These are phyloP conservation scores for Aphodius granarius DNA, from an alignment of 2,888 invertebrate genomes.

Conservation along the genomic window DNA sequence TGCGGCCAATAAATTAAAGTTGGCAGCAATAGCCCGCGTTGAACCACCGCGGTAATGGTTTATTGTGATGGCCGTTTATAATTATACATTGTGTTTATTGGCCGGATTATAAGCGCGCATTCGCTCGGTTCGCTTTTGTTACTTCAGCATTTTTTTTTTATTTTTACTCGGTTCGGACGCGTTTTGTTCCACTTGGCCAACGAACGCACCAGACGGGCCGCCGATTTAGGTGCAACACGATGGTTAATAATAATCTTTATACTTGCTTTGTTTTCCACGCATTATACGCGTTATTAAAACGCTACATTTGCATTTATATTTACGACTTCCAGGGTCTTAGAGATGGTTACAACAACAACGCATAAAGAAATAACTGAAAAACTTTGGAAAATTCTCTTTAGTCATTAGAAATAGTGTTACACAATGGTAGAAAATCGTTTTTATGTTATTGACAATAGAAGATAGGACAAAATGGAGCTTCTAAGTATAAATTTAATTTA, in stretches of 20 bases:
- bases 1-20: conserved; percentile 8
- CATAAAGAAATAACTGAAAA: no score
- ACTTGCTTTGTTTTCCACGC: not conserved
- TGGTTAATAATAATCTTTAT: not conserved
- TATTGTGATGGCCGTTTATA: conserved; percentile 7
- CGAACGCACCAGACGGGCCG: not conserved
- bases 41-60: not conserved
- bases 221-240: not conserved
- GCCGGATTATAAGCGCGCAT: conserved; percentile 6
- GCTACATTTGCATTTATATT: not conserved
- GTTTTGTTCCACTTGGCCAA: not conserved
- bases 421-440: not conserved
- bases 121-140: not conserved
- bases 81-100: conserved; percentile 13
- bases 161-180: not conserved
- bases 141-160: not conserved
- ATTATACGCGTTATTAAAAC: conserved; percentile 12
- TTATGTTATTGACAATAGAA: not conserved
- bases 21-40: not conserved
- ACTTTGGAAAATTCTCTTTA: not conserved
- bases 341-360: no score
- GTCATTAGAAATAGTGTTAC: not conserved
- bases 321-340: no score
- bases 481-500: not conserved
- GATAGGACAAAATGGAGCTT: not conserved